Base-by-base conservation (phyloP, 2,797 vertebrate genomes). In the Eospalax fontanierii region DNA sequence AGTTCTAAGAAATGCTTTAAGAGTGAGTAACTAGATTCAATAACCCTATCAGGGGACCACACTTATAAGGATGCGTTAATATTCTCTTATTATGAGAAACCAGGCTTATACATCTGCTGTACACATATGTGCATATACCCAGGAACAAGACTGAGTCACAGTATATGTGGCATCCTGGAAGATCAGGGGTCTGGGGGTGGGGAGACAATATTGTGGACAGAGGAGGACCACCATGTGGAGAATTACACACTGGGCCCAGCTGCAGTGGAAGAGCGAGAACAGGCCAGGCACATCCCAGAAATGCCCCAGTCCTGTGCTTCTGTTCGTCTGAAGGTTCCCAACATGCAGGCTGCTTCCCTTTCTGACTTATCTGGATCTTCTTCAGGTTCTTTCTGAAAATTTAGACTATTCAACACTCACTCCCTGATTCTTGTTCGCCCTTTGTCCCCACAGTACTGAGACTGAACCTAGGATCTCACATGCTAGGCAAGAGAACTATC, bases 1-100 rank as follows among this genome's bases (percentile, higher is more conserved):
- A 70, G 33, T 87, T 78, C 46, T 63, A 85, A 87, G 43, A 57
- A 91, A 88, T 22, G 24, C 50, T 90, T 50, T 59, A 91, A 92
- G 63, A 43, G 75, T 8, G 30, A 35, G 46, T 35, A 61, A 68
- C 30, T 50, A 70, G 16, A 22, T 73, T 46, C 59, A 81, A 54
- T 8, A 91, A 73, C n/a, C 59, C 87, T 61, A 46, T 8, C 70
- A 33, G 19, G 61, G 35, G 66, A 11, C n/a, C 54, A 68, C 7
- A 26, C 6, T 81, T 57, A 15, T 4, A 12, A 88, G 19, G 35
- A 68, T 30, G 16, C 15, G 18, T 18, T 88, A 19, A 4, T 43
- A 70, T 66, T 65, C 26, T 73, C 88, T 75, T 40, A 80, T 30
- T 38, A 30, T 95, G 73, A 90, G 84, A 85, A 75, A 86, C 8